phyloP scores from a whole-genome alignment of 2,888 invertebrate genomes.

The Xanthia icteritia region DNA sequence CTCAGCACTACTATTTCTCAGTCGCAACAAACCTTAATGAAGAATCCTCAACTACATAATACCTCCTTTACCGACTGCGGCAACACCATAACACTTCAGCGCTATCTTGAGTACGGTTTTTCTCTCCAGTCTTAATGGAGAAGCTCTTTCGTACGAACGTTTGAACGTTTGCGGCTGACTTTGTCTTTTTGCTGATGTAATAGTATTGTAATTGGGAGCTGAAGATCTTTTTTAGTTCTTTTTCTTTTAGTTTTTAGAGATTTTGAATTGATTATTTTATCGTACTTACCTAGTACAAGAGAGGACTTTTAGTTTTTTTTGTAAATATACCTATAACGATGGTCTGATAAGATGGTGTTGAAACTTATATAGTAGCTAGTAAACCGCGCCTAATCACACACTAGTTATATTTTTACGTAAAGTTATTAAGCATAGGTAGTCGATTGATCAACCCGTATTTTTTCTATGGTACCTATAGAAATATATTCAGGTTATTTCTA shows the following conservation, averaged over 20 bases:
- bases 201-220: constrained; percentile 52
- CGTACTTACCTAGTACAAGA: background rate
- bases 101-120: constrained; percentile 63
- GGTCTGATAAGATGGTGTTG: too few relatives aligned
- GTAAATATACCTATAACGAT: background rate
- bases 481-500: too few relatives aligned
- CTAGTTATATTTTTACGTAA: too few relatives aligned
- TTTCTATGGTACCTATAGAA: background rate
- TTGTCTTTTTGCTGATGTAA: constrained; percentile 62
- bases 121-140: constrained; percentile 64
- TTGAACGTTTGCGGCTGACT: constrained; percentile 56
- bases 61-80: constrained; percentile 51
- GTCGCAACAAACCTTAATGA: constrained; percentile 45
- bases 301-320: background rate
- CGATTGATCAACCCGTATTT: background rate
- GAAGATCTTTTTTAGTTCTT: constrained; percentile 9
- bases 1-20: constrained; percentile 22
- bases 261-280: background rate
- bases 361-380: too few relatives aligned
- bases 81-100: constrained; percentile 59
- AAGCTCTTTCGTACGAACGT: constrained; percentile 60
- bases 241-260: constrained; percentile 22
- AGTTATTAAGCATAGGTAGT: background rate
- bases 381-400: too few relatives aligned
- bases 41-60: constrained; percentile 52